Conservation (phyloP, 2,113 vertebrate genomes). For the Rhadina sibilatrix region DNA sequence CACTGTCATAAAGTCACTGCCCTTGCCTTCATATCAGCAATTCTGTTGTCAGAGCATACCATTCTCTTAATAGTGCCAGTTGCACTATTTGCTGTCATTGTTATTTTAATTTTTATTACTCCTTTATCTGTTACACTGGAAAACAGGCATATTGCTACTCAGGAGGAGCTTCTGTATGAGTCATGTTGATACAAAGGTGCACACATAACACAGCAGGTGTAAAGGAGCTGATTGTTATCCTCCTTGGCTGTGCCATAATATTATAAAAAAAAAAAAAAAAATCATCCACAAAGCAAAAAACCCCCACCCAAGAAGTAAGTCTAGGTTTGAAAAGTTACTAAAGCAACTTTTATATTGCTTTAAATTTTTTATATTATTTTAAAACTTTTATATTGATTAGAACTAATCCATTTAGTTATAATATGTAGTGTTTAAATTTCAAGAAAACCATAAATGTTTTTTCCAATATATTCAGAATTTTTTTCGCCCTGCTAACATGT, state of each 20-base stretch:
- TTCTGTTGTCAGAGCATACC: neutral
- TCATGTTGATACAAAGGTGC: neutral
- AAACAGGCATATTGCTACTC: neutral
- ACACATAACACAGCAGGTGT: neutral
- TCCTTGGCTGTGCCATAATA: neutral
- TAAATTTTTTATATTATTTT: too few relatives aligned
- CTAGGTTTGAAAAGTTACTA: neutral
- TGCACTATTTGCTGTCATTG: neutral
- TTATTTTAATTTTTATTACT: conserved; percentile 32
- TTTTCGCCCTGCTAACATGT: fast-evolving
- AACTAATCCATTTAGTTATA: neutral
- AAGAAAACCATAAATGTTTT: neutral
- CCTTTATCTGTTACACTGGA: neutral
- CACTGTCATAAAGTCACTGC: neutral
- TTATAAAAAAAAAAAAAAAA: neutral
- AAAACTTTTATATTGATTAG: too few relatives aligned
- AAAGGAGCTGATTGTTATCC: neutral
- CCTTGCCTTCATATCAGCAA: neutral
- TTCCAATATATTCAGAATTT: neutral
- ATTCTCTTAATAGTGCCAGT: neutral
- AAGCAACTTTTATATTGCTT: neutral
- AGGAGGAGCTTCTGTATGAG: neutral
- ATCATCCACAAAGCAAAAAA: too few relatives aligned
- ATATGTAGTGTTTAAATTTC: neutral
- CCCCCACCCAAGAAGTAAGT: neutral